Percentiles rank a stretch among this genome's conserved stretches.
Conservation (phyloP, 2,797 vertebrate species). For the Phrynocephalus forsythii region DNA sequence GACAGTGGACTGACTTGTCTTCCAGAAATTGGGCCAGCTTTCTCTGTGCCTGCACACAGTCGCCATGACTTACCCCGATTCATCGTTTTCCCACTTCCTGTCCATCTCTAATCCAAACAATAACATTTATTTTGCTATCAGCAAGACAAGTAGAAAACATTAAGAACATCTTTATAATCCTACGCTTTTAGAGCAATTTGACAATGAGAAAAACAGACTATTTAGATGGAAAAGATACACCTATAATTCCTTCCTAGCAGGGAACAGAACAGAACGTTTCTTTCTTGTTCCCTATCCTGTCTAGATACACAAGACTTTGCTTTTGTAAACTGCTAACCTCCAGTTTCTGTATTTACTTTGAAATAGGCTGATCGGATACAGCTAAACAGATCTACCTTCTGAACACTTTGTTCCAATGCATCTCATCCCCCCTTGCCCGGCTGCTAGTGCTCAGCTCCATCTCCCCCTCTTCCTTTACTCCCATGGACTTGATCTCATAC, state of each 20-base stretch:
- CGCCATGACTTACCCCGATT: too few relatives aligned
- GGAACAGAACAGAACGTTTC: background rate
- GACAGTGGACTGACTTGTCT: too few relatives aligned
- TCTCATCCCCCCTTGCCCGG: background rate
- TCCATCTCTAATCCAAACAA: background rate
- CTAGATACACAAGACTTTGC: background rate
- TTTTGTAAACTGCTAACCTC: background rate
- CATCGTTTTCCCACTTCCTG: too few relatives aligned
- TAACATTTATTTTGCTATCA: background rate
- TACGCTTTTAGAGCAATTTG: background rate
- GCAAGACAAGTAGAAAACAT: too few relatives aligned
- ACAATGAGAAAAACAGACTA: background rate
- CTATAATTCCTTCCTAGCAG: background rate
- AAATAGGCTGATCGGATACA: background rate
- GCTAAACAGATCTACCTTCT: background rate
- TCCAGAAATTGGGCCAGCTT: too few relatives aligned
- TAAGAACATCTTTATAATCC: background rate
- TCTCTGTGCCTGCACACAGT: too few relatives aligned
- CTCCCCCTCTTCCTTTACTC: conserved; percentile 31
- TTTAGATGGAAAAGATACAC: background rate
- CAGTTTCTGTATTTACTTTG: background rate
- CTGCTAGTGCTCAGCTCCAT: background rate
- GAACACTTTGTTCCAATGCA: background rate
- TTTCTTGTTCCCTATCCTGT: background rate
- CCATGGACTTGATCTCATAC: conserved; percentile 4